Evolutionary conservation across 2,113 vertebrate species (phyloP).

Genomic region (Alexandromys fortis): DNA sequence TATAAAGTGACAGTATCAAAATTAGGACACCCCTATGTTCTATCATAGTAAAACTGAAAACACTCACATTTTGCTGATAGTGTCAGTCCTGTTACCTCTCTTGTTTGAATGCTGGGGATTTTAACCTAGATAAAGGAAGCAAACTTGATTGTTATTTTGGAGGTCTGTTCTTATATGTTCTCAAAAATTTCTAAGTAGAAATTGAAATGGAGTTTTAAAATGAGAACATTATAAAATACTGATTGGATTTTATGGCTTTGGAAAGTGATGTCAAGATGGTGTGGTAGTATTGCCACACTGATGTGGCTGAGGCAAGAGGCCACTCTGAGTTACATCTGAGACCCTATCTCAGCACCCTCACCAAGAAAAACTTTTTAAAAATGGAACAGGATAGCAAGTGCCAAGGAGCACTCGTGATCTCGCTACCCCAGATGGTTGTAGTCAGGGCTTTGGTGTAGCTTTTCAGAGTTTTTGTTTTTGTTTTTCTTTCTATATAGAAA

Average conservation of each 20-base stretch:
- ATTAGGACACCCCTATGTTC: background rate
- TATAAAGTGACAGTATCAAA: background rate
- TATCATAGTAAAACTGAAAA: slow-evolving; percentile 32
- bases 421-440: background rate
- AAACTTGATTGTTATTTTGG: slow-evolving; percentile 22
- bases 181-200: slow-evolving; percentile 48
- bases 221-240: slow-evolving; percentile 34
- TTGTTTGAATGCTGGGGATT: background rate
- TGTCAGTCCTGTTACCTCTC: background rate
- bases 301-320: background rate
- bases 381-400: slow-evolving; percentile 1
- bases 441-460: background rate
- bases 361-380: background rate
- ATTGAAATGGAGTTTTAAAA: slow-evolving; percentile 22
- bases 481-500: background rate
- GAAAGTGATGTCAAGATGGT: background rate
- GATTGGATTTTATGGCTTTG: background rate
- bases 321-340: background rate
- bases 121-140: background rate
- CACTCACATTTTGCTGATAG: background rate
- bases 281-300: background rate
- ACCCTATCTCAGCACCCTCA: background rate
- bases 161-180: background rate
- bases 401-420: background rate
- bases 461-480: background rate